These are phyloP conservation scores for Rhynchotus rufescens DNA, from an alignment of 2,797 vertebrate species.

Conservation along the genomic window DNA sequence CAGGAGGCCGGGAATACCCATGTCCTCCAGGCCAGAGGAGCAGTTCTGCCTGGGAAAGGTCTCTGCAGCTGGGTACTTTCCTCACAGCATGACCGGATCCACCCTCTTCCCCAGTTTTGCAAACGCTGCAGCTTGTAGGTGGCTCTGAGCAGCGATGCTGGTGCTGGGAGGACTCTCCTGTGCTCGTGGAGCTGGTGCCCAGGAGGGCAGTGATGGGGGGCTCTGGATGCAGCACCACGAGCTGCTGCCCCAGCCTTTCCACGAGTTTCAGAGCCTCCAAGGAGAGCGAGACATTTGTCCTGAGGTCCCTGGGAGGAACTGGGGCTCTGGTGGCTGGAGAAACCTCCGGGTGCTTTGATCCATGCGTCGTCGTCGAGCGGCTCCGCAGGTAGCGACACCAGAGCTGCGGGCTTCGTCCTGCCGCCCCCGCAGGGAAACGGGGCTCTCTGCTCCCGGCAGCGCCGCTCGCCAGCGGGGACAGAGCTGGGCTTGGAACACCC, in stretches of 20 bases:
- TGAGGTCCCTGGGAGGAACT: too few species aligned
- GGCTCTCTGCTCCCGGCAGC: neutral
- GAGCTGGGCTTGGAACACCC: rapidly evolving
- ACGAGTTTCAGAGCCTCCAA: neutral
- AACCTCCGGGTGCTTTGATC: neutral
- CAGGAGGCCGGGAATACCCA: neutral
- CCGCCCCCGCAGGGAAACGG: rapidly evolving
- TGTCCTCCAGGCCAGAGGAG: neutral
- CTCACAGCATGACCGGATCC: neutral
- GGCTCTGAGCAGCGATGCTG: neutral
- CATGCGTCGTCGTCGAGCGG: neutral
- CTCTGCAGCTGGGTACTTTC: neutral
- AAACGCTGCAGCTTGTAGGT: too few species aligned
- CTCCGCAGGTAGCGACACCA: neutral
- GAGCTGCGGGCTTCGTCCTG: neutral
- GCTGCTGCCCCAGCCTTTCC: neutral
- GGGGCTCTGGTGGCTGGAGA: neutral
- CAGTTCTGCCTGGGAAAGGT: neutral
- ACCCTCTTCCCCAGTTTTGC: neutral
- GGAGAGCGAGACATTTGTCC: neutral
- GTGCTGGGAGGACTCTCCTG: too few species aligned
- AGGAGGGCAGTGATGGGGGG: too few species aligned
- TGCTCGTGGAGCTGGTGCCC: neutral
- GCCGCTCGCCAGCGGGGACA: rapidly evolving
- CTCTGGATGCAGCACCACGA: neutral